Base-by-base conservation (phyloP, 2,888 invertebrate genomes). In the Teinopalpus imperialis region DNA sequence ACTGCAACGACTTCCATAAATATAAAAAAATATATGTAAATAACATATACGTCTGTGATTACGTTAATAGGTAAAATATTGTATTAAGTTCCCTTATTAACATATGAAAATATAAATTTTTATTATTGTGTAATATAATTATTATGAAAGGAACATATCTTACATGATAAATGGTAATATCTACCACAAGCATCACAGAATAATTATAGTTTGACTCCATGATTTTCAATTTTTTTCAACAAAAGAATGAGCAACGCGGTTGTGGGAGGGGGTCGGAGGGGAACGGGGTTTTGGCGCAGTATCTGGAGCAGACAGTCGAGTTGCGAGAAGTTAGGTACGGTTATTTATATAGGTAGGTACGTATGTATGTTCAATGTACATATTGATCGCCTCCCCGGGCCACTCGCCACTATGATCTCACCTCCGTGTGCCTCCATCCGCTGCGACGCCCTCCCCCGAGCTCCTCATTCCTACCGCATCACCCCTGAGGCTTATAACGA, bases 391-490 rank as follows among this genome's bases (percentile, higher is more conserved):
- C 82, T 81, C 82, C 82, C 86, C 83, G 71, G 77, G 83, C 81
- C 81, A 85, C 87, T 86, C 86, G 85, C 86, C 87, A 87, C 87
- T 88, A 86, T 87, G 86, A 87, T 85, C 85, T 86, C 87, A 88
- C 87, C 87, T 86, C 87, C 85, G 83, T 83, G 82, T 81, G 86
- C 86, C 87, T 85, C 87, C 85, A 83, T 83, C 83, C 82, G 77
- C 79, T 78, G 79, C 80, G 75, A 71, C 75, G 71, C 72, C 70
- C 69, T 55, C 63, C 61, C 53, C 62, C 72, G 62, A 59, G 56
- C 63, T 63, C 58, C 69, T 67, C 65, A 59, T 53, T 61, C 74
- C 69, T 69, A 64, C 76, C 78, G 74, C 74, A 74, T 72, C 71
- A 72, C 79, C 74, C 75, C 68, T 67, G 69, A 76, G 74, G 73